Evolutionary conservation across 2,797 vertebrate species (phyloP), one percentile per base, ranked within the genome.

Genomic region (Pangasius sanitwongsei): DNA sequence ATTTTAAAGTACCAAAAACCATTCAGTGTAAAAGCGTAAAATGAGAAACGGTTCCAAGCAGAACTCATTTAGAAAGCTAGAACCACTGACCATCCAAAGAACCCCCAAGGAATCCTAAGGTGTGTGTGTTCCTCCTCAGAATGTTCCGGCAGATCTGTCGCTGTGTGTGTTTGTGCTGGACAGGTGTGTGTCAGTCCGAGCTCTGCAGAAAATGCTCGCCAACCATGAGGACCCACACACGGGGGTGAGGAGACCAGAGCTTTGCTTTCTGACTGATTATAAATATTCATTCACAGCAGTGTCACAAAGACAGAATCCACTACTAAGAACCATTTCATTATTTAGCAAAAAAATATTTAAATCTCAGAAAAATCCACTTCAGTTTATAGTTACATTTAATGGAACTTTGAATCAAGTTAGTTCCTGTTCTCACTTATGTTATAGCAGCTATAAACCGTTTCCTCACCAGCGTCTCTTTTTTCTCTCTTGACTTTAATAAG

Each of bases 131-230:
- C 34, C 18, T 89, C 55, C 31, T 84, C 92, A 97, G 96, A 97
- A 96, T 94, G 95, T 96, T 91, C 96, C 95, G 12, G 95, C 95
- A 88, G 95, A 96, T 84, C 89, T 96, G 90, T 96, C 94, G 15
- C 89, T 96, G 1, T 96, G 96, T 89, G 94, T 94, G 88, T 96
- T 96, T 31, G 89, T 96, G 87, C 91, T 97, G 90, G 94, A 94
- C 78, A 94, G 94, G 91, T 96, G 96, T 92, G 93, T 96, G 65
- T 96, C 96, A 48, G 95, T 96, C n/a, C 91, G 96, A 89, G 96
- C 96, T 25, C 94, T 96, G 87, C 95, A 96, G 91, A 95, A 96
- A 91, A 96, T 94, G 94, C 90, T 96, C 87, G 91, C 93, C 88
- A 93, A 93, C 86, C 90, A 91, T 4, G 70, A 94, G 67, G 92